A percentile compares a stretch with the other conserved stretches of the same genome.
These are phyloP conservation scores for Acanthurus tractus DNA, from an alignment of 2,797 vertebrate species.

Conservation along the genomic window DNA sequence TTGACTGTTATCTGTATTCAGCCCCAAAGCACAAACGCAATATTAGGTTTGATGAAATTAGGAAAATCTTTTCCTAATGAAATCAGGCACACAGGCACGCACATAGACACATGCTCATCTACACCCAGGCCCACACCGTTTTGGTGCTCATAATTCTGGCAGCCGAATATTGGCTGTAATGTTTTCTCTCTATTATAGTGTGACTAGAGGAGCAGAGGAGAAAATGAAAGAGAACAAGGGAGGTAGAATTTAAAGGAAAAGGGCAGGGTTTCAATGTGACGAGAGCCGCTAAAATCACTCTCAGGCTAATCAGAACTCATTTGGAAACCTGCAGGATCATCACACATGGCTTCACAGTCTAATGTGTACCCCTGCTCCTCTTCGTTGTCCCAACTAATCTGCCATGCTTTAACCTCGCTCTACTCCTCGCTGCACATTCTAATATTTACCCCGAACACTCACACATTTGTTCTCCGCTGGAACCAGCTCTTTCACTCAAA, in stretches of 20 bases:
- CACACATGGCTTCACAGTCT: slow-evolving; percentile 78
- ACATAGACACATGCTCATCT: slow-evolving; percentile 41
- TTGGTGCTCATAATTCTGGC: slow-evolving; percentile 55
- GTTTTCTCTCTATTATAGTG: slow-evolving; percentile 45
- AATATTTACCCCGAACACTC: slow-evolving; percentile 72
- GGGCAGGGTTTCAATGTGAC: slow-evolving; percentile 57
- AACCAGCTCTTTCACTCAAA: slow-evolving; percentile 64
- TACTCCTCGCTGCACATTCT: slow-evolving; percentile 70
- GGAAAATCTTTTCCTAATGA: slow-evolving; percentile 61
- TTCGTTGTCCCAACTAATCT: slow-evolving; percentile 67
- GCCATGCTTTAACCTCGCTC: slow-evolving; percentile 71
- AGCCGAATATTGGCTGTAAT: slow-evolving; percentile 41
- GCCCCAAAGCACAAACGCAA: slow-evolving; percentile 62
- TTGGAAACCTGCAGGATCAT: slow-evolving; percentile 80
- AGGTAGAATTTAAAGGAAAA: slow-evolving; percentile 49
- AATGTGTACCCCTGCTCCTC: slow-evolving; percentile 72
- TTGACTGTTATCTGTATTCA: slow-evolving; percentile 79
- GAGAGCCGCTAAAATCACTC: slow-evolving; percentile 70
- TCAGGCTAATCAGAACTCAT: slow-evolving; percentile 79
- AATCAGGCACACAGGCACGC: slow-evolving; percentile 43
- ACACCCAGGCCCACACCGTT: slow-evolving; percentile 51
- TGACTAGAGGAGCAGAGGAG: slow-evolving; percentile 42
- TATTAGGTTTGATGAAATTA: slow-evolving; percentile 73
- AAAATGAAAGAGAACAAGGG: slow-evolving; percentile 38
- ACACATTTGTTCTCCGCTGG: slow-evolving; percentile 66